Evolutionary conservation across 2,797 vertebrate genomes (phyloP).

Genomic region (Steatocranus sp.): DNA sequence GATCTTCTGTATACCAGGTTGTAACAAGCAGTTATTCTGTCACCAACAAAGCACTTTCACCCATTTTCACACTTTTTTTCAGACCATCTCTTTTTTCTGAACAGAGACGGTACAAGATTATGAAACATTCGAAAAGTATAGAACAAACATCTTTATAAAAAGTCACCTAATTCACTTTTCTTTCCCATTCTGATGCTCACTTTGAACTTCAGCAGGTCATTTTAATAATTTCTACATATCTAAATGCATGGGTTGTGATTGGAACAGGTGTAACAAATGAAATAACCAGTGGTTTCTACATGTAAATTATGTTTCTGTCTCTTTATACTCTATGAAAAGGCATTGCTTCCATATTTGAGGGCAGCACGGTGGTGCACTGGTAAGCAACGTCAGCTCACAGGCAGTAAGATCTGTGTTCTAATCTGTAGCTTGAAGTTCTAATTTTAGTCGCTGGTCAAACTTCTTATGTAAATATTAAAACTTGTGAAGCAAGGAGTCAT

Average conservation of each 20-base stretch:
- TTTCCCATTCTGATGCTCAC: neutral
- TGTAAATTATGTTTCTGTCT: neutral
- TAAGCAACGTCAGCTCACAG: neutral
- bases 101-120: neutral
- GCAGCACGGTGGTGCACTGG: neutral
- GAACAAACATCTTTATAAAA: neutral
- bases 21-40: neutral
- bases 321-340: neutral
- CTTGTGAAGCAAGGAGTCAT: neutral
- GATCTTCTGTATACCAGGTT: neutral
- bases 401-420: neutral
- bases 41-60: conserved; percentile 35
- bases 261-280: neutral
- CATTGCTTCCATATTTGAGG: neutral
- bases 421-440: neutral
- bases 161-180: neutral
- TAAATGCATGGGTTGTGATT: neutral
- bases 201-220: neutral
- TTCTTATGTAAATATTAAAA: neutral
- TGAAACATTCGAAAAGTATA: neutral
- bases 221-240: neutral
- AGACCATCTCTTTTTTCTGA: accelerated
- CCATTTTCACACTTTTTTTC: neutral
- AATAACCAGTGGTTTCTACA: neutral
- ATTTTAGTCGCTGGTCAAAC: neutral